These are phyloP conservation scores for Lottia gigantea DNA, from an alignment of 2,888 invertebrate species.

Conservation along the genomic window DNA sequence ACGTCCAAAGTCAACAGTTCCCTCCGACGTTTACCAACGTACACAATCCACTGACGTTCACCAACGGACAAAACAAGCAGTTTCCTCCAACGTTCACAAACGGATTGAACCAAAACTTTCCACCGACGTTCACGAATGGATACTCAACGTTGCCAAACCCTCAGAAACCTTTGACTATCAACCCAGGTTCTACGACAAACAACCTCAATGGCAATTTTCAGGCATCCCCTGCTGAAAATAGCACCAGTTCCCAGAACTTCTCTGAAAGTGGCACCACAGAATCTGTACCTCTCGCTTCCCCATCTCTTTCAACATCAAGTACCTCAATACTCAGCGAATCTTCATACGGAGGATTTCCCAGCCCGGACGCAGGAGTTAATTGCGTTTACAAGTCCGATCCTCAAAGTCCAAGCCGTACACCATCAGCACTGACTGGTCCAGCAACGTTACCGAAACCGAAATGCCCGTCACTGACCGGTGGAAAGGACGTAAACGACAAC, in stretches of 20 bases:
- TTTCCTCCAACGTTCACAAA: too few species aligned
- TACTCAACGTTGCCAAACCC: too few species aligned
- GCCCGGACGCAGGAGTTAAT: neutral
- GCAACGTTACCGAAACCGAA: neutral
- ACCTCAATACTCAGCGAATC: neutral
- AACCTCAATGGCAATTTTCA: neutral
- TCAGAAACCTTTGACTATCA: too few species aligned
- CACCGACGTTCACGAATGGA: too few species aligned
- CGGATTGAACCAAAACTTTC: too few species aligned
- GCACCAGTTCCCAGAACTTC: neutral
- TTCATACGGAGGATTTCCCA: neutral
- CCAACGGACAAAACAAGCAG: too few species aligned
- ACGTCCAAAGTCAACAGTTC: too few species aligned
- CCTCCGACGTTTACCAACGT: too few species aligned
- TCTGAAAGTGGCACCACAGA: neutral
- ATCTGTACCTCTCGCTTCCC: neutral
- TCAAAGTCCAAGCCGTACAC: neutral
- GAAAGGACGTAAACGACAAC: neutral
- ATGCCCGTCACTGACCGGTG: neutral
- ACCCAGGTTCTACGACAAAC: neutral
- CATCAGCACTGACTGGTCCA: neutral
- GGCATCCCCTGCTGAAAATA: neutral
- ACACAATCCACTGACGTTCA: too few species aligned
- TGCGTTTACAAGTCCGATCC: neutral
- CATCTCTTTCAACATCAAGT: neutral